phyloP scores from a whole-genome alignment of 1,140 invertebrate species.

The Aphis craccivora region DNA sequence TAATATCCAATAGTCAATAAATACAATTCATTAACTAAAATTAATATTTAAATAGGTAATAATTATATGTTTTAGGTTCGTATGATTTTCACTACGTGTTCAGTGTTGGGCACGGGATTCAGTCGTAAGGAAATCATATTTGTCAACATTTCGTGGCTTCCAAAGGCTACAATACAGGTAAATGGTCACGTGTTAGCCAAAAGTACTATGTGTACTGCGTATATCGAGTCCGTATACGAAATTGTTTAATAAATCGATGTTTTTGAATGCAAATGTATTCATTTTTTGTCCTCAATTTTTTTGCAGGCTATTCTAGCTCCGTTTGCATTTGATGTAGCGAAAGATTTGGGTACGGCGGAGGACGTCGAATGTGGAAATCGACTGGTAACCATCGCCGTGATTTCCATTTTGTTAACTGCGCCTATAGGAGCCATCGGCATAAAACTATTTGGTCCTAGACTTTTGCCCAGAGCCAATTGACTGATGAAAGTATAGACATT shows the following conservation, averaged over 20 bases:
- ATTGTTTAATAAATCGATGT: background rate
- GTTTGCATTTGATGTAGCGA: conserved; percentile 69
- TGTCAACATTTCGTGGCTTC: conserved; percentile 76
- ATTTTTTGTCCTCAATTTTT: conserved; percentile 38
- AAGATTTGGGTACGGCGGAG: conserved; percentile 59
- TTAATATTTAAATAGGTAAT: background rate
- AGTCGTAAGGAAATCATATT: conserved; percentile 74
- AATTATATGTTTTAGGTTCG: background rate
- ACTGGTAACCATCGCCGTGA: conserved; percentile 73
- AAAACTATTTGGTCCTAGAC: conserved; percentile 65
- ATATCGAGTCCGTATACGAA: background rate
- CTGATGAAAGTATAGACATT: background rate
- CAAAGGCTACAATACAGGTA: conserved; percentile 78
- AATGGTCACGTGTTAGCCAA: conserved; percentile 36
- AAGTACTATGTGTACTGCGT: background rate
- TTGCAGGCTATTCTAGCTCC: conserved; percentile 70
- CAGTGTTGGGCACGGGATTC: conserved; percentile 69
- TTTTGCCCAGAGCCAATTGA: conserved; percentile 63
- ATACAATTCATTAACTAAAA: background rate
- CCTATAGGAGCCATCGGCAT: conserved; percentile 72
- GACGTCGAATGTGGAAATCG: conserved; percentile 64
- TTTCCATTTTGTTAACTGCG: conserved; percentile 77
- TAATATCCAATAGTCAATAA: background rate
- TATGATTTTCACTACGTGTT: conserved; percentile 64
- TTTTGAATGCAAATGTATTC: background rate